A percentile compares a stretch with the other conserved stretches of the same genome.
Conservation (phyloP, 2,113 vertebrate genomes). For the Antechinus stuartii region DNA sequence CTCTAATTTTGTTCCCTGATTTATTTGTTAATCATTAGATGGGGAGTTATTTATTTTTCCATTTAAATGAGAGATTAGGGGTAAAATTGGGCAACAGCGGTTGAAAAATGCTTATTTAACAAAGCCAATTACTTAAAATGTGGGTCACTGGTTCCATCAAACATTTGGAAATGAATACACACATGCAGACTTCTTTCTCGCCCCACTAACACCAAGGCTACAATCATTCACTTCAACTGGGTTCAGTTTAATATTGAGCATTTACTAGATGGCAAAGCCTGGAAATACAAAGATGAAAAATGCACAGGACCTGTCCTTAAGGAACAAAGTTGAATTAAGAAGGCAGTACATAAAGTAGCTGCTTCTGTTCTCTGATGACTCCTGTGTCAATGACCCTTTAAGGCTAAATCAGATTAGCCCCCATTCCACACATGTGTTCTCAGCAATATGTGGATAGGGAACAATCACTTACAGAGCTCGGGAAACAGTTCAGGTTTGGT, state of each 20-base stretch:
- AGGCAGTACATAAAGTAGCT: not conserved
- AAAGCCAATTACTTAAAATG: slow-evolving; percentile 34
- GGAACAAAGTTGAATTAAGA: not conserved
- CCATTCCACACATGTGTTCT: not conserved
- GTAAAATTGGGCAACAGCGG: slow-evolving; percentile 43
- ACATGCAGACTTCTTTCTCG: not conserved
- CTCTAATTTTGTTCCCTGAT: not conserved
- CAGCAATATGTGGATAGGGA: not conserved
- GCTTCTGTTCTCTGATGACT: slow-evolving; percentile 52
- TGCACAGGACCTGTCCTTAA: not conserved
- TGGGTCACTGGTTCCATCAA: not conserved
- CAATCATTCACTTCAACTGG: not conserved
- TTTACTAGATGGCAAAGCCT: slow-evolving; percentile 34
- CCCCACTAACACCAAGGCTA: not conserved
- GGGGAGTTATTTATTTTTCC: slow-evolving; percentile 15
- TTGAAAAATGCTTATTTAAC: slow-evolving; percentile 30
- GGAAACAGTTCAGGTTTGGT: slow-evolving; percentile 45
- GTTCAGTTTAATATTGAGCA: slow-evolving; percentile 1
- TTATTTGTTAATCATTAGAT: not conserved
- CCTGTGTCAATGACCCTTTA: slow-evolving; percentile 38
- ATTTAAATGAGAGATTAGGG: not conserved
- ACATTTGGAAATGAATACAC: rapidly evolving
- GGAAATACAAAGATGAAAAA: not conserved
- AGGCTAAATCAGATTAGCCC: slow-evolving; percentile 67
- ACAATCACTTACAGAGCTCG: slow-evolving; percentile 60